Conservation (phyloP, 1,140 invertebrate genomes). For the Saccostrea cuccullata region DNA sequence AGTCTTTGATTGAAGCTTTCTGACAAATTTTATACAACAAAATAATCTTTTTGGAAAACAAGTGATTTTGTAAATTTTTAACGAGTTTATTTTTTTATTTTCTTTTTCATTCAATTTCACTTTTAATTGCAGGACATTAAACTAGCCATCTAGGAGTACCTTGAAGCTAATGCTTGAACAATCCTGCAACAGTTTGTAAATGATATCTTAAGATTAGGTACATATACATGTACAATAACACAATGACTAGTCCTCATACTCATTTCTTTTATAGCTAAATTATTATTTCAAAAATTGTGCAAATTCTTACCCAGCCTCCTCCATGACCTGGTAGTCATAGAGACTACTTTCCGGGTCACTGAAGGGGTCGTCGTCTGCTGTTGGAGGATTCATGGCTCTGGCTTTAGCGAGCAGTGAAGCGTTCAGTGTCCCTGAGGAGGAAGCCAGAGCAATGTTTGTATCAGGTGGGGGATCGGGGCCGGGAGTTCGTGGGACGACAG, state of each 20-base stretch:
- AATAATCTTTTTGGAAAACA: too few species aligned
- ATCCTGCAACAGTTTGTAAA: not conserved
- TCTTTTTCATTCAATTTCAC: not conserved
- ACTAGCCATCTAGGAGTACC: not conserved
- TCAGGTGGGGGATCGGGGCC: constrained; percentile 58
- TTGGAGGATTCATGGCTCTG: constrained; percentile 47
- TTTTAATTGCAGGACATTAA: not conserved
- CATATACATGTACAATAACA: not conserved
- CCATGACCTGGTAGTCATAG: constrained; percentile 73
- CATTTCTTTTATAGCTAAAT: not conserved
- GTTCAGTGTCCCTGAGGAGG: constrained; percentile 60
- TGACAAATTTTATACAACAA: not conserved
- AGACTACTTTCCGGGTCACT: constrained; percentile 74
- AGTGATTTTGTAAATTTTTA: too few species aligned
- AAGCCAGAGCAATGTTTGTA: constrained; percentile 55
- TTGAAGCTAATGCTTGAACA: constrained; percentile 2
- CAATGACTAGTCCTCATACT: not conserved
- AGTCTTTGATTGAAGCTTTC: not conserved
- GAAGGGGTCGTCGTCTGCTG: constrained; percentile 57
- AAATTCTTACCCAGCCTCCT: constrained; percentile 63
- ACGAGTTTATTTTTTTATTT: not conserved
- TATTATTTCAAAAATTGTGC: not conserved
- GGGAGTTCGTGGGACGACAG: constrained; percentile 67
- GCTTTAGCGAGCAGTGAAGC: constrained; percentile 60
- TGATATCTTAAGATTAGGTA: not conserved